Percentiles rank a stretch among this genome's conserved stretches.
phyloP scores from a whole-genome alignment of 2,888 invertebrate species.

The Glaucopsyche alexis region DNA sequence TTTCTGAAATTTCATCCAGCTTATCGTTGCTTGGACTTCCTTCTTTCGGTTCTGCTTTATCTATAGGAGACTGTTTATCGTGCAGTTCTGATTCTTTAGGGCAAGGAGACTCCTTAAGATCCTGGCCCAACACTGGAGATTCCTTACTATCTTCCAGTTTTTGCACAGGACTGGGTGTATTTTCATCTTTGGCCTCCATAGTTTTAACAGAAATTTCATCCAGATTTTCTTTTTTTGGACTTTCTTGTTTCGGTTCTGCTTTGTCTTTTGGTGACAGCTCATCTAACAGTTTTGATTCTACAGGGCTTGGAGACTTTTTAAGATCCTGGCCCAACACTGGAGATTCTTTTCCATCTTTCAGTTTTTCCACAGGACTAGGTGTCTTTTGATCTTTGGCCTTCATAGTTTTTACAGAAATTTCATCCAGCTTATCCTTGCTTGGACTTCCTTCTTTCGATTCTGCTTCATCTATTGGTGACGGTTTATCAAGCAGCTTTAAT shows the following conservation, averaged over 20 bases:
- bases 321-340: not conserved
- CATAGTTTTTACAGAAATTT: too few relatives aligned
- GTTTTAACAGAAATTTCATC: not conserved
- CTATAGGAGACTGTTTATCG: not conserved
- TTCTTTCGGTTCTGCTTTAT: not conserved
- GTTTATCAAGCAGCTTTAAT: not conserved
- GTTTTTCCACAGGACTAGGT: conserved; percentile 29
- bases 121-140: not conserved
- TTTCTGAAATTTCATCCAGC: not conserved
- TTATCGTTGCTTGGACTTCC: conserved; percentile 10
- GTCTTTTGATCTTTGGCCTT: conserved; percentile 30
- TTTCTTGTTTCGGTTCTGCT: conserved; percentile 23
- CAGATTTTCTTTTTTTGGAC: too few relatives aligned
- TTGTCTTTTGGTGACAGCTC: not conserved
- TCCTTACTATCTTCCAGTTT: not conserved
- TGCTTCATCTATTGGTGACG: not conserved
- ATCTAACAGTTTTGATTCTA: not conserved
- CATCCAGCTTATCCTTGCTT: not conserved
- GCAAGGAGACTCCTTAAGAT: not conserved
- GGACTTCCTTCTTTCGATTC: not conserved
- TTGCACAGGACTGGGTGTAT: conserved; percentile 29
- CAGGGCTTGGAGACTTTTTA: not conserved
- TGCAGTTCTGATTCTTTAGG: not conserved
- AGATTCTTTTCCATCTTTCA: not conserved
- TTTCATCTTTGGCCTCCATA: conserved; percentile 22